These are phyloP conservation scores for Neoitamus cyanurus DNA, from an alignment of 2,888 invertebrate species.

Conservation along the genomic window DNA sequence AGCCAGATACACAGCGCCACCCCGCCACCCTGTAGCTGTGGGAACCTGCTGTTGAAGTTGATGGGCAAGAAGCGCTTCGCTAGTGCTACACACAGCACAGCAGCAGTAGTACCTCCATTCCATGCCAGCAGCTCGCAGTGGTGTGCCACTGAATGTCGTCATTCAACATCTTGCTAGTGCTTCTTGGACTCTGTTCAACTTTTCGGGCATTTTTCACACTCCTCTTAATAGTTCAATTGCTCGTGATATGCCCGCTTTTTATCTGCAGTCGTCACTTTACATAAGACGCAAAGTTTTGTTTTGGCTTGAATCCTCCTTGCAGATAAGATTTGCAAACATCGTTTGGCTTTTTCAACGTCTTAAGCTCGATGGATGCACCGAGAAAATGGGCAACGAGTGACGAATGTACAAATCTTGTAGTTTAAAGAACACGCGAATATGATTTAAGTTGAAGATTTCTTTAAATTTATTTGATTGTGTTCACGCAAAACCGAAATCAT, in stretches of 20 bases:
- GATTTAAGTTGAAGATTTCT: too few species aligned
- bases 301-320: neutral
- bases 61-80: neutral
- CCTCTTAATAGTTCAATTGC: neutral
- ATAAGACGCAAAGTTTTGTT: neutral
- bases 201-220: neutral
- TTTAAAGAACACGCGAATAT: neutral
- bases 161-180: neutral
- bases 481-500: too few species aligned
- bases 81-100: neutral
- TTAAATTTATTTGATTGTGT: too few species aligned
- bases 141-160: neutral
- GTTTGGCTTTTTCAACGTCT: neutral
- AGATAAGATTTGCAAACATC: neutral
- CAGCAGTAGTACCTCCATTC: neutral
- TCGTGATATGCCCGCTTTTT: neutral
- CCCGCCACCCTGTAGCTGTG: neutral
- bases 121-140: neutral
- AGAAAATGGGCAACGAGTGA: neutral
- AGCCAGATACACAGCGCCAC: neutral
- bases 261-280: neutral
- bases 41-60: neutral
- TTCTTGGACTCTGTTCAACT: neutral
- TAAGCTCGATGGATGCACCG: neutral
- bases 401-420: neutral